Conservation (phyloP, 53 echinoderm and acorn worm species). For the Hippasteria phrygiana region DNA sequence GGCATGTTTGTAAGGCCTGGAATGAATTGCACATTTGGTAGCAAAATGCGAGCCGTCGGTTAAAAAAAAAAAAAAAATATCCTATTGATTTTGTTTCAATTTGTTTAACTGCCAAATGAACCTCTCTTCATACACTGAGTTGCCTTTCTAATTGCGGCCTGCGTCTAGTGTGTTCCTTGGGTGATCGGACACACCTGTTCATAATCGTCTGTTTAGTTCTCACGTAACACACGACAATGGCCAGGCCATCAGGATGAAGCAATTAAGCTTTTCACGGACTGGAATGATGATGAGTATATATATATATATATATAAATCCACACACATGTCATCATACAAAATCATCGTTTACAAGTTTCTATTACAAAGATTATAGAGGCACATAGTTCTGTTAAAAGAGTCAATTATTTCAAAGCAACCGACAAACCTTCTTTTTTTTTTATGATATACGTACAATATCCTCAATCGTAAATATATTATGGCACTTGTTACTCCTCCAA, state of each 20-base stretch:
- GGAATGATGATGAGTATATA: constrained; percentile 43
- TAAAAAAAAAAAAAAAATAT: too few relatives aligned
- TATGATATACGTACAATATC: constrained; percentile 31
- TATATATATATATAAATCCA: constrained; percentile 8
- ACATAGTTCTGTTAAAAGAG: constrained; percentile 42
- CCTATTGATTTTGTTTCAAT: too few relatives aligned
- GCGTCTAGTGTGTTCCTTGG: background rate
- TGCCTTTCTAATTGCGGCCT: background rate
- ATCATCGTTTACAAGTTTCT: constrained; percentile 6
- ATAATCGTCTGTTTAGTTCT: constrained; percentile 2
- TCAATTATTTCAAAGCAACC: background rate
- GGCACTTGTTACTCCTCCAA: constrained; percentile 23
- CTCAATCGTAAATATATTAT: constrained; percentile 55
- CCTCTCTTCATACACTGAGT: background rate
- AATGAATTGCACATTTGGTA: background rate
- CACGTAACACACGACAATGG: background rate
- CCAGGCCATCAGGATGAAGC: constrained; percentile 35
- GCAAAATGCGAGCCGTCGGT: too few relatives aligned
- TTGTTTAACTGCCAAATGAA: too few relatives aligned
- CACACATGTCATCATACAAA: background rate
- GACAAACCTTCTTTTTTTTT: background rate
- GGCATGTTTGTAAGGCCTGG: background rate
- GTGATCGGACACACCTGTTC: constrained; percentile 12
- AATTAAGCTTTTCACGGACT: constrained; percentile 28
- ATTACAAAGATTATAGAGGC: constrained; percentile 42